Percentiles rank a stretch among this genome's conserved stretches.
phyloP scores from a whole-genome alignment of 2,888 invertebrate genomes.

The Aporophyla lueneburgensis region DNA sequence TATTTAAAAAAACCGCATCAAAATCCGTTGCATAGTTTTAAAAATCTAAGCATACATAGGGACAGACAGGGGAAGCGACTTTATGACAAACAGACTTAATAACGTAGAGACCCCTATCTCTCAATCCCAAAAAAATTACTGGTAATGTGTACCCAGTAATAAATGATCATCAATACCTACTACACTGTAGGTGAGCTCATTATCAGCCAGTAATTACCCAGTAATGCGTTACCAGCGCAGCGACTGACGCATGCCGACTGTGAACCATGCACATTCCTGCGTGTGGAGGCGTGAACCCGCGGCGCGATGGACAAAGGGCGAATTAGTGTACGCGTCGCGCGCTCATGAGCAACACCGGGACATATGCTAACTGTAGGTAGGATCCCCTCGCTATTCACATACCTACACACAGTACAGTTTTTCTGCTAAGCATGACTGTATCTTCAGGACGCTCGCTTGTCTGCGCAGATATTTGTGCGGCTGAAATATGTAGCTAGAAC shows the following conservation, averaged over 20 bases:
- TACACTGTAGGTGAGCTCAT: background rate
- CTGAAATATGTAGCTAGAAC: no score
- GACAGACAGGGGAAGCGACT: no score
- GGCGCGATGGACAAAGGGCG: conserved; percentile 31
- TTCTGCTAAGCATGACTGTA: background rate
- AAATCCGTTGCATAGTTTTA: no score
- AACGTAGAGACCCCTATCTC: background rate
- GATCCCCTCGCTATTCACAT: background rate
- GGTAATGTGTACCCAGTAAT: no score
- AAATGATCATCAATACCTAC: background rate
- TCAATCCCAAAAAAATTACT: background rate
- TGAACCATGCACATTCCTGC: conserved; percentile 33
- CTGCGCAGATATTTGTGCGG: background rate
- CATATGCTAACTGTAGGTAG: background rate
- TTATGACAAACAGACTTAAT: no score
- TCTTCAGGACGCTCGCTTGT: background rate
- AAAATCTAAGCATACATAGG: no score
- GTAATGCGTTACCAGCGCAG: background rate
- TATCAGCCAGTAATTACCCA: conserved; percentile 3
- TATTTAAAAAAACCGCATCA: no score
- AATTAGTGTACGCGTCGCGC: conserved; percentile 24
- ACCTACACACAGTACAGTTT: background rate
- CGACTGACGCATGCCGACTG: conserved; percentile 20
- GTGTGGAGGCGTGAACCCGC: conserved; percentile 21
- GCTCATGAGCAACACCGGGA: background rate